Conservation (phyloP, 1,140 invertebrate genomes). For the Zophobas atratus region DNA sequence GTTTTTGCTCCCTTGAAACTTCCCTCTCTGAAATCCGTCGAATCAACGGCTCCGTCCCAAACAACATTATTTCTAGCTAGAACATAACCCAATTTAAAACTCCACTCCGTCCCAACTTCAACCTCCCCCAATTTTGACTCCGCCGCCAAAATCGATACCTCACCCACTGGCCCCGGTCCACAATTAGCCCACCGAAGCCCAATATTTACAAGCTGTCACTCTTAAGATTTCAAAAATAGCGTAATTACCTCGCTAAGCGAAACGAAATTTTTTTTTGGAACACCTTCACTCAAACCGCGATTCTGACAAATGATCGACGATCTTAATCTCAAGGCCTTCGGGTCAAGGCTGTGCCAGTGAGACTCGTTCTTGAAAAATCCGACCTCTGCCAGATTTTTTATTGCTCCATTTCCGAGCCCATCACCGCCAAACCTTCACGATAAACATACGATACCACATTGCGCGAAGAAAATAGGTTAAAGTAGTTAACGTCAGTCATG, state of each 20-base stretch:
- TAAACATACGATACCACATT: constrained; percentile 12
- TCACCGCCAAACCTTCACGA: constrained; percentile 19
- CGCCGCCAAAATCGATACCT: too few species aligned
- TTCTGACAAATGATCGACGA: constrained; percentile 24
- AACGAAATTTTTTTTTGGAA: constrained; percentile 24
- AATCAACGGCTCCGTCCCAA: too few species aligned
- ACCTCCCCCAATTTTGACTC: too few species aligned
- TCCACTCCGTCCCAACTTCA: too few species aligned
- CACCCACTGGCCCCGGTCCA: too few species aligned
- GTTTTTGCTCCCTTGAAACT: too few species aligned
- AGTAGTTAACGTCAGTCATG: constrained; percentile 29
- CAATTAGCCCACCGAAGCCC: too few species aligned
- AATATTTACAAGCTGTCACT: too few species aligned
- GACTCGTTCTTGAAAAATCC: constrained; percentile 34
- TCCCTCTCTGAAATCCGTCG: too few species aligned
- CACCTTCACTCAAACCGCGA: constrained; percentile 14
- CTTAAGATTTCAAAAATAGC: constrained; percentile 11
- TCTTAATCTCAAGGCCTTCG: constrained; percentile 35
- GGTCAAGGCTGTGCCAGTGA: constrained; percentile 25
- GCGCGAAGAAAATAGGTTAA: constrained; percentile 24
- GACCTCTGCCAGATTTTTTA: constrained; percentile 25
- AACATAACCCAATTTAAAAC: too few species aligned
- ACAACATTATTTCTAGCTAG: too few species aligned
- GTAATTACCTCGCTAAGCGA: background rate
- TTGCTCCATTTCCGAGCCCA: constrained; percentile 30